Evolutionary conservation across 2,888 invertebrate species (phyloP).

Genomic region (Ypsolopha sequella): DNA sequence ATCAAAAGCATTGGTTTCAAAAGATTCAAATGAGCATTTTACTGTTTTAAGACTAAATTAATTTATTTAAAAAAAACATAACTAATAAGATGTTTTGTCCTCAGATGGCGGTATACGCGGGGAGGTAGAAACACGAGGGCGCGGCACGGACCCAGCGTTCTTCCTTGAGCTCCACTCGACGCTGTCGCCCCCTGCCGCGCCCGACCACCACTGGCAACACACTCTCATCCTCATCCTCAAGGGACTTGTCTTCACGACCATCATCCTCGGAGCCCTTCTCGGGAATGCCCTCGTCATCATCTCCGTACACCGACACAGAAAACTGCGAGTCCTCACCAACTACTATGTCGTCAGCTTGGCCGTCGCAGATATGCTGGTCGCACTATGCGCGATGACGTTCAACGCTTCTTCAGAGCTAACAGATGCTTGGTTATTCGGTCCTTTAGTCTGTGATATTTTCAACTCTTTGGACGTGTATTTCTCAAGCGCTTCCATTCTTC

Average conservation of each 20-base stretch:
- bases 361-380: slow-evolving; percentile 93
- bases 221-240: slow-evolving; percentile 75
- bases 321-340: slow-evolving; percentile 90
- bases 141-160: slow-evolving; percentile 63
- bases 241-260: slow-evolving; percentile 84
- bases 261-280: slow-evolving; percentile 90
- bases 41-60: too few species aligned
- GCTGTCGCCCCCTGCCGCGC: slow-evolving; percentile 62
- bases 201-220: slow-evolving; percentile 50
- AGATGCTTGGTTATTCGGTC: slow-evolving; percentile 91
- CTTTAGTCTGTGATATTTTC: slow-evolving; percentile 94
- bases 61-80: too few species aligned
- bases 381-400: slow-evolving; percentile 92
- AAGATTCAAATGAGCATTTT: too few species aligned
- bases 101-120: slow-evolving; percentile 51
- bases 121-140: slow-evolving; percentile 63
- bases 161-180: slow-evolving; percentile 57
- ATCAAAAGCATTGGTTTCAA: too few species aligned
- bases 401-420: slow-evolving; percentile 90
- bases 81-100: slow-evolving; percentile 15
- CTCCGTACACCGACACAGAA: slow-evolving; percentile 83
- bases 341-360: slow-evolving; percentile 96
- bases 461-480: slow-evolving; percentile 95
- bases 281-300: slow-evolving; percentile 94
- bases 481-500: slow-evolving; percentile 91